Evolutionary conservation across 2,888 invertebrate species (phyloP).

Genomic region (Galerucella nymphaeae): DNA sequence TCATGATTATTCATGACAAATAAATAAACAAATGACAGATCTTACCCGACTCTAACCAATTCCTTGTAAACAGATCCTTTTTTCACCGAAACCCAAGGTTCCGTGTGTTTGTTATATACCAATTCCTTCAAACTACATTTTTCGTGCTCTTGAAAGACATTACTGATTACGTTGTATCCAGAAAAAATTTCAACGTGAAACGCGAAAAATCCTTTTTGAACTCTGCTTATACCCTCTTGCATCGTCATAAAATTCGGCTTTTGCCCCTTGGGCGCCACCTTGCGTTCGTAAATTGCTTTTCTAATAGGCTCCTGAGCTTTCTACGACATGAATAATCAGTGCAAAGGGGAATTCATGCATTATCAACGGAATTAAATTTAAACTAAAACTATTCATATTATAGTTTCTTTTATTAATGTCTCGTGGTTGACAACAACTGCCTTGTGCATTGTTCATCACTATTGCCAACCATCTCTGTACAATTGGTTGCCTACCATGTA

Average conservation of each 20-base stretch:
- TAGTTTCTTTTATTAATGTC: too few species aligned
- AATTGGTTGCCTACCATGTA: too few species aligned
- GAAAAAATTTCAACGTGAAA: constrained; percentile 76
- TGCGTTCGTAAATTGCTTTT: constrained; percentile 72
- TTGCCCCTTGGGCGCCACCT: constrained; percentile 71
- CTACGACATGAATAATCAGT: constrained; percentile 58
- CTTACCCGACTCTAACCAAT: constrained; percentile 69
- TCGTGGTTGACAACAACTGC: too few species aligned
- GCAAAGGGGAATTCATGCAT: too few species aligned
- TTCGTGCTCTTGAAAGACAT: constrained; percentile 75
- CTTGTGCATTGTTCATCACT: too few species aligned
- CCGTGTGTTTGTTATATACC: constrained; percentile 67
- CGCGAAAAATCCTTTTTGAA: constrained; percentile 73
- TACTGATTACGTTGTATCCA: constrained; percentile 75
- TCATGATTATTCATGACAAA: too few species aligned
- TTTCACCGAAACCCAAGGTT: constrained; percentile 69
- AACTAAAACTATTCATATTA: too few species aligned
- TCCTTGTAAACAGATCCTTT: constrained; percentile 69
- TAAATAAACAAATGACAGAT: background rate
- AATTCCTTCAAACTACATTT: constrained; percentile 78
- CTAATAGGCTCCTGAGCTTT: constrained; percentile 72
- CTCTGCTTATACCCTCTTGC: constrained; percentile 70
- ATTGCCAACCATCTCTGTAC: too few species aligned
- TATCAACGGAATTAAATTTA: too few species aligned
- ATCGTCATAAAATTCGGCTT: constrained; percentile 70